Evolutionary conservation across 2,113 vertebrate genomes (phyloP).

Genomic region (Dromas ardeola): DNA sequence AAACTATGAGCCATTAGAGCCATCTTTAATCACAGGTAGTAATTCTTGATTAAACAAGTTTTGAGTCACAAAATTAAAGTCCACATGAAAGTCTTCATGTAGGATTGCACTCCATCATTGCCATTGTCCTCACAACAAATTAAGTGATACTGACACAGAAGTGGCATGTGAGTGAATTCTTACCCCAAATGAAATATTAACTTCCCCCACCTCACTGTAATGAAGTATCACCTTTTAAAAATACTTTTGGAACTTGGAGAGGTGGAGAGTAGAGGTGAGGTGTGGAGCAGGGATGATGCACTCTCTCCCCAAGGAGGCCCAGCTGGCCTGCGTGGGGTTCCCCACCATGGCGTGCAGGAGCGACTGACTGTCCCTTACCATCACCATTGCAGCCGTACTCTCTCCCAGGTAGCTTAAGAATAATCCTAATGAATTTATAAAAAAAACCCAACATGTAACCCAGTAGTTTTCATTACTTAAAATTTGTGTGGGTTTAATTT

Average conservation of each 20-base stretch:
- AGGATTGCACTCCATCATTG: background rate
- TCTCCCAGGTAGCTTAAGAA: background rate
- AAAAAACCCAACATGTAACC: too few relatives aligned
- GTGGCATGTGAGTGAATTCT: background rate
- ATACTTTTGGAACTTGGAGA: background rate
- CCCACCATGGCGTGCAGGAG: background rate
- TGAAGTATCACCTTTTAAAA: background rate
- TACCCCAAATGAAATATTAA: background rate
- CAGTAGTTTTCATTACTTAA: background rate
- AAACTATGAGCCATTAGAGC: background rate
- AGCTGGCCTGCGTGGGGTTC: background rate
- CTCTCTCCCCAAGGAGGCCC: too few relatives aligned
- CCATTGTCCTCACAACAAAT: background rate
- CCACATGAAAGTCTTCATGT: background rate
- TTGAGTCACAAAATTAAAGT: background rate
- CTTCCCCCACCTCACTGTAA: background rate
- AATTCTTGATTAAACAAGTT: background rate
- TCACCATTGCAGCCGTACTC: background rate
- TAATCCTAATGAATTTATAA: background rate
- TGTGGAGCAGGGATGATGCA: background rate
- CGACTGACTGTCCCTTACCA: background rate
- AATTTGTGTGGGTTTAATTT: background rate
- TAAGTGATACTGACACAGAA: background rate
- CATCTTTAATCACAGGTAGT: background rate
- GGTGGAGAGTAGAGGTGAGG: background rate